A percentile compares a stretch with the other conserved stretches of the same genome.
Evolutionary conservation across 2,888 invertebrate species (phyloP).

Genomic region (Aproaerema taeniolella): DNA sequence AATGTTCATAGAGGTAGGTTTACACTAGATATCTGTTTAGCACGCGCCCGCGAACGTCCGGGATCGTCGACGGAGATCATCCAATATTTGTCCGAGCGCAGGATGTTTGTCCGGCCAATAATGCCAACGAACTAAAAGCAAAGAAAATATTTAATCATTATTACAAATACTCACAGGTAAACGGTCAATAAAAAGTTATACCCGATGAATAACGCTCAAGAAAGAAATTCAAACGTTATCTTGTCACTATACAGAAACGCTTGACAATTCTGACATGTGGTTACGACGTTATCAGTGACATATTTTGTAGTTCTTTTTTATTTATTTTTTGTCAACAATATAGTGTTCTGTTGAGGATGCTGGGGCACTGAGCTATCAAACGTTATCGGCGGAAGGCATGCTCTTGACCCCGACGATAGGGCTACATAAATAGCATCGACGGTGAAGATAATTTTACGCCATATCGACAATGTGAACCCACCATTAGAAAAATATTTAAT

Average conservation of each 20-base stretch:
- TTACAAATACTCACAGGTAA: conserved; percentile 39
- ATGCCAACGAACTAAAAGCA: conserved; percentile 57
- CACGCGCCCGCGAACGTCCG: conserved; percentile 57
- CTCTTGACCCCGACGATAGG: conserved; percentile 69
- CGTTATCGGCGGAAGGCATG: conserved; percentile 67
- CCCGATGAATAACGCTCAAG: neutral
- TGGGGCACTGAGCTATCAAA: conserved; percentile 28
- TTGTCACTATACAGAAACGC: conserved; percentile 32
- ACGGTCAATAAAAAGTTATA: conserved; percentile 30
- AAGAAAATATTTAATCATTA: conserved; percentile 50
- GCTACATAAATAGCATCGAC: conserved; percentile 44
- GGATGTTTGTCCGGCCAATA: conserved; percentile 66
- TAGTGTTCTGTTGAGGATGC: conserved; percentile 55
- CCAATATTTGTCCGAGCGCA: conserved; percentile 62
- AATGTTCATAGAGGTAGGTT: conserved; percentile 24
- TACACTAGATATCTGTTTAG: conserved; percentile 49
- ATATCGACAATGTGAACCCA: conserved; percentile 7
- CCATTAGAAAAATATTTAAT: neutral
- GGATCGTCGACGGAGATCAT: conserved; percentile 31
- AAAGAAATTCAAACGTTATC: conserved; percentile 38
- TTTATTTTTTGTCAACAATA: conserved; percentile 31
- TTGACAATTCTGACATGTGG: conserved; percentile 27
- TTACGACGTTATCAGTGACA: conserved; percentile 30
- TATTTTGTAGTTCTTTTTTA: conserved; percentile 25
- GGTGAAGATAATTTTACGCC: conserved; percentile 31